Evolutionary conservation across 37 sponge, comb jelly and placozoan genomes (phyloP).

Genomic region (Aphrocallistes beatrix): DNA sequence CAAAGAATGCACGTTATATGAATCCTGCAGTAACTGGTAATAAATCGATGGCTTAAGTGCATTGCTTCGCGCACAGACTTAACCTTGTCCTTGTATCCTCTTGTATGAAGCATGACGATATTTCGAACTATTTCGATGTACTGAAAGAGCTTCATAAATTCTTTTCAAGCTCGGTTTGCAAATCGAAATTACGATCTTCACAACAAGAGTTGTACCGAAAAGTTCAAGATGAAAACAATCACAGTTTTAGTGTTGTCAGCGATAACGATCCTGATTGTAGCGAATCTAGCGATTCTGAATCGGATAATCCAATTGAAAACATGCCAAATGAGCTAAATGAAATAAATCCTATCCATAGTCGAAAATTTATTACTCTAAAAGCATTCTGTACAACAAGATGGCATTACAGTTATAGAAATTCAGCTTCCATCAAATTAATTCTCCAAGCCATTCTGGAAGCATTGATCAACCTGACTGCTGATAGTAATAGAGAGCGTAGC

Average conservation of each 20-base stretch:
- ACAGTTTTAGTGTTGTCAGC: background rate
- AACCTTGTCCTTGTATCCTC: background rate
- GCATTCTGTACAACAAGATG: background rate
- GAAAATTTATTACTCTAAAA: background rate
- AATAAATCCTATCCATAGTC: background rate
- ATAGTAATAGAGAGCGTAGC: background rate
- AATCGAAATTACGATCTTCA: background rate
- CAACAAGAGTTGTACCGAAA: background rate
- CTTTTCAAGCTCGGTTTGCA: background rate
- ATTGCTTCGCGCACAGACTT: background rate
- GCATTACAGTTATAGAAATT: background rate
- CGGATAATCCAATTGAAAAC: background rate
- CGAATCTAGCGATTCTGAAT: background rate
- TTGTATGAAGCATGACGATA: background rate
- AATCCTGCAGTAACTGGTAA: background rate
- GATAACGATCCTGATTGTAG: background rate
- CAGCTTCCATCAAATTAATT: background rate
- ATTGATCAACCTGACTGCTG: background rate
- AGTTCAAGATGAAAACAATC: background rate
- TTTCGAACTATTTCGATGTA: background rate
- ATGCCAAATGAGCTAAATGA: background rate
- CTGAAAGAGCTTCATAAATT: background rate
- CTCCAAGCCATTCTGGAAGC: background rate
- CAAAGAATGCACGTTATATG: too few relatives aligned
- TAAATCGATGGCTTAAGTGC: background rate